phyloP scores from a whole-genome alignment of 2,797 vertebrate genomes.

The Sebastes diploproa region DNA sequence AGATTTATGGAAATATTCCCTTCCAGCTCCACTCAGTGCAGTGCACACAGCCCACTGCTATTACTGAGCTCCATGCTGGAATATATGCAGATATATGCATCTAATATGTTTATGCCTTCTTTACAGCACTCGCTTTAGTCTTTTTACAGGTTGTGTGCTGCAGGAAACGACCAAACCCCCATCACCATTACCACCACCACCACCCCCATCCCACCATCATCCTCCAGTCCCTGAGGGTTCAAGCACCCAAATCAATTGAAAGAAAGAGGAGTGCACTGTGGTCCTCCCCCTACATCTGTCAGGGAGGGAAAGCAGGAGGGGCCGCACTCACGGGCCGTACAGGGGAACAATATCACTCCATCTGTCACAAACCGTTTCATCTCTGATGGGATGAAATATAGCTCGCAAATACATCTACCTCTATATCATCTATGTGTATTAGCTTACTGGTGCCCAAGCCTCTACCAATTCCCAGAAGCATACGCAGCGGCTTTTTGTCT shows the following conservation, averaged over 20 bases:
- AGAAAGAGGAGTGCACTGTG: slow-evolving; percentile 81
- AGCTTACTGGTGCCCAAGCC: slow-evolving; percentile 66
- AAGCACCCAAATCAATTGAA: slow-evolving; percentile 86
- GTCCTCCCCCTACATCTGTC: slow-evolving; percentile 87
- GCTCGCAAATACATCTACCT: slow-evolving; percentile 74
- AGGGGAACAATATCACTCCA: slow-evolving; percentile 85
- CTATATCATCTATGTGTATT: slow-evolving; percentile 72
- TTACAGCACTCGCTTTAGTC: slow-evolving; percentile 35
- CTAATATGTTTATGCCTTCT: slow-evolving; percentile 51
- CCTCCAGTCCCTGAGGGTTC: slow-evolving; percentile 78
- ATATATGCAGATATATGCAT: slow-evolving; percentile 65
- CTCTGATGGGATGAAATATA: slow-evolving; percentile 81
- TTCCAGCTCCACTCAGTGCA: slow-evolving; percentile 16
- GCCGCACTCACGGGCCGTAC: slow-evolving; percentile 68
- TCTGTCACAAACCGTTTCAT: slow-evolving; percentile 85
- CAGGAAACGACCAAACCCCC: slow-evolving; percentile 75
- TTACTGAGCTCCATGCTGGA: slow-evolving; percentile 22
- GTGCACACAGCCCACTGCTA: slow-evolving; percentile 13
- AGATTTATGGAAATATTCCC: slow-evolving; percentile 71
- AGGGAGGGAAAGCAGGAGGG: slow-evolving; percentile 81
- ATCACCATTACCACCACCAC: slow-evolving; percentile 42
- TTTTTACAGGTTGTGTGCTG: slow-evolving; percentile 59
- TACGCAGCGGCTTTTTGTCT: slow-evolving; percentile 66
- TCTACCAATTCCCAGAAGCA: slow-evolving; percentile 67
- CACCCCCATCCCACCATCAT: slow-evolving; percentile 55